Evolutionary conservation across 2,797 vertebrate genomes (phyloP).

Genomic region (Simalia tracyae): DNA sequence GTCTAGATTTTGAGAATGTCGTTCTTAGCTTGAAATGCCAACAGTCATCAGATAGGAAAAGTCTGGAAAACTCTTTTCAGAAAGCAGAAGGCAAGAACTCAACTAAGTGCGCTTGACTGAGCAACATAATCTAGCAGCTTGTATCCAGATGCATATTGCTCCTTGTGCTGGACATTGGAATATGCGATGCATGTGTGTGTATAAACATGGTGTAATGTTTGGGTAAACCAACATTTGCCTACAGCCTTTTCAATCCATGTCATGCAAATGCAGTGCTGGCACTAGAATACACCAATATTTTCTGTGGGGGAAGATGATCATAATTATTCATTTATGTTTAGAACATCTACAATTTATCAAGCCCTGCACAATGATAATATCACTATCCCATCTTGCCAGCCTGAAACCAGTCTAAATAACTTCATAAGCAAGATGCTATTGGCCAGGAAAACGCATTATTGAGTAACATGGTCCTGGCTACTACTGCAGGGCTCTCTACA

Average conservation of each 20-base stretch:
- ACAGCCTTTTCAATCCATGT: not conserved
- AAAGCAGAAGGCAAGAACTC: not conserved
- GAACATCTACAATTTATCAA: not conserved
- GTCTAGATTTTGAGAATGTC: not conserved
- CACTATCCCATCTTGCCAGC: not conserved
- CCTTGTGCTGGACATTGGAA: not conserved
- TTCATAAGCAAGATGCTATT: not conserved
- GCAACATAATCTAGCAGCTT: not conserved
- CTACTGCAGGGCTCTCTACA: not conserved
- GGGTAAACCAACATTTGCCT: not conserved
- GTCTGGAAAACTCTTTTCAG: not conserved
- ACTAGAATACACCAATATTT: not conserved
- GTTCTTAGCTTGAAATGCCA: not conserved
- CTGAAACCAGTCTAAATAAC: not conserved
- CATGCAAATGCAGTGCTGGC: not conserved
- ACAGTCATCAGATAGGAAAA: not conserved
- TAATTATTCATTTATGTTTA: not conserved
- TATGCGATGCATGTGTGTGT: not conserved
- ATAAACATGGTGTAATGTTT: not conserved
- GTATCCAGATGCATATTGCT: not conserved
- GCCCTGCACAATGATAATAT: not conserved
- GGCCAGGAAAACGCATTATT: not conserved
- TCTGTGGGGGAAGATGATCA: not conserved
- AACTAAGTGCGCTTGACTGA: not conserved
- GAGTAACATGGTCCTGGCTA: not conserved